Conservation (phyloP, 2,797 vertebrate species). For the Parambassis ranga region DNA sequence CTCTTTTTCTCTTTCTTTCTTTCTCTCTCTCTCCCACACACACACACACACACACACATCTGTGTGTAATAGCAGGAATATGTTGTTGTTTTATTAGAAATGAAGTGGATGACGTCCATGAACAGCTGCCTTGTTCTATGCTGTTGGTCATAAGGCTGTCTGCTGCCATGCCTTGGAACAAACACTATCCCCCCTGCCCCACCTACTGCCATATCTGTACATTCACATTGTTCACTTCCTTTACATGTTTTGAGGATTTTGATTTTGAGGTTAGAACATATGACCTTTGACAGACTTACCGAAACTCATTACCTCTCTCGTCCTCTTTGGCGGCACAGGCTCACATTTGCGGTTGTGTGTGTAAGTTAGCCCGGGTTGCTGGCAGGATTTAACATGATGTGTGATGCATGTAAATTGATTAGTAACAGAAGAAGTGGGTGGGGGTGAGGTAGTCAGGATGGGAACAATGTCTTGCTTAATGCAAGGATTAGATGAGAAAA, state of each 20-base stretch:
- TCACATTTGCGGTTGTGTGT: constrained; percentile 32
- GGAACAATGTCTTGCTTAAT: constrained; percentile 16
- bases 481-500: constrained; percentile 10
- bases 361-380: constrained; percentile 11
- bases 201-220: too few relatives aligned
- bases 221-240: background rate
- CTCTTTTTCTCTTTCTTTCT: too few relatives aligned
- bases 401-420: constrained; percentile 63
- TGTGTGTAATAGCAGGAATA: background rate
- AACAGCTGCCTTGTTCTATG: constrained; percentile 17
- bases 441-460: constrained; percentile 3
- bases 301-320: background rate
- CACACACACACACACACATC: too few relatives aligned
- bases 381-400: constrained; percentile 41
- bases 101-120: background rate
- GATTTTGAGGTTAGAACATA: background rate
- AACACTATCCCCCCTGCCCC: background rate
- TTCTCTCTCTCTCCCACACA: too few relatives aligned
- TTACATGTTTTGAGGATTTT: background rate
- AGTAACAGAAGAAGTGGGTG: constrained; percentile 18
- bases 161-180: constrained; percentile 3
- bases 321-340: background rate
- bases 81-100: background rate
- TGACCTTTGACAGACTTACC: background rate
- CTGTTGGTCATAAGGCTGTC: constrained; percentile 22